Evolutionary conservation across 1,140 invertebrate genomes (phyloP).

Genomic region (Plectrocnemia conspersa): DNA sequence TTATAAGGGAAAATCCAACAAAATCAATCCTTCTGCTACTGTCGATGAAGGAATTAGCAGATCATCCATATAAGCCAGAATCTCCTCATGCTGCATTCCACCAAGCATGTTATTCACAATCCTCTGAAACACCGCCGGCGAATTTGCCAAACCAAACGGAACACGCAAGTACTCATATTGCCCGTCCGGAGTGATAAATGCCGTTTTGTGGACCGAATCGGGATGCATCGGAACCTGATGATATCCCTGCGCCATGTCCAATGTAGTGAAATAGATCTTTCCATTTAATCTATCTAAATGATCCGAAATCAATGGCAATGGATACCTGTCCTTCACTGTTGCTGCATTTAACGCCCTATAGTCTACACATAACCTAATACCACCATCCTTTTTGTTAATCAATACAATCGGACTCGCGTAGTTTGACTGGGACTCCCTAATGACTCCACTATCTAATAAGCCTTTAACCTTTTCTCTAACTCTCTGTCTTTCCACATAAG

Average conservation of each 20-base stretch:
- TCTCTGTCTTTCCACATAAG: too few relatives aligned
- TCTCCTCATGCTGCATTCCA: slow-evolving; percentile 22
- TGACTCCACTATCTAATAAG: too few relatives aligned
- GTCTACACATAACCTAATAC: slow-evolving; percentile 38
- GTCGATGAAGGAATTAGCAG: slow-evolving; percentile 35
- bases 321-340: slow-evolving; percentile 43
- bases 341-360: slow-evolving; percentile 36
- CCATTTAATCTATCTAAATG: slow-evolving; percentile 40
- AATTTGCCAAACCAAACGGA: slow-evolving; percentile 44
- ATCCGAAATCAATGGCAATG: slow-evolving; percentile 39
- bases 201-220: slow-evolving; percentile 35
- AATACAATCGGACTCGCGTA: too few relatives aligned
- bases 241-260: slow-evolving; percentile 43
- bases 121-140: slow-evolving; percentile 35
- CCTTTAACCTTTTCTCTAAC: too few relatives aligned
- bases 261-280: slow-evolving; percentile 44
- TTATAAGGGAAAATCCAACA: too few relatives aligned
- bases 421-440: too few relatives aligned
- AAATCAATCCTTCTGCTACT: slow-evolving; percentile 28
- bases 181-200: slow-evolving; percentile 39
- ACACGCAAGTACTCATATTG: slow-evolving; percentile 44
- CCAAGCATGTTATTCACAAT: slow-evolving; percentile 36
- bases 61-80: slow-evolving; percentile 39
- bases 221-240: slow-evolving; percentile 38
- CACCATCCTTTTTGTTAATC: too few relatives aligned